Base-by-base conservation (phyloP, 2,113 vertebrate genomes). In the Mustela lutreola region DNA sequence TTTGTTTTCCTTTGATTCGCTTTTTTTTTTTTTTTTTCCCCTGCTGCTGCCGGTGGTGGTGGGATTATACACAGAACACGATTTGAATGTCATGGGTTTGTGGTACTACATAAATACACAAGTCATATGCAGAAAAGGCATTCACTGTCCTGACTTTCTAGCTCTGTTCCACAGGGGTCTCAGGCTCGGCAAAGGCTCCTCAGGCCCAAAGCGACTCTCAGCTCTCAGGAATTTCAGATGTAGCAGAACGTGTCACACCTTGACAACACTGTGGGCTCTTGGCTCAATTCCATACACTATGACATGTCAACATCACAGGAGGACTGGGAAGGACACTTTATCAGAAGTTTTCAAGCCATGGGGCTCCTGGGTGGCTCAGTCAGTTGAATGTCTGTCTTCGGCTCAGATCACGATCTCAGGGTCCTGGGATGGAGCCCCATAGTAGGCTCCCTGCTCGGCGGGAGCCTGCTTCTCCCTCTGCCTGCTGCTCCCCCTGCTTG, bases 231-330 rank as follows among this genome's bases (percentile, higher is more conserved):
- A 11, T 36, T 6, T 53, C 60, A 73, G 45, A 18, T 1, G 1
- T 48, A 5, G 4, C 0, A n/a, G n/a, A 28, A 1, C 3, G 5
- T 11, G 58, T 48, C 88, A 26, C 22, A 3, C 63, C 78, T 21
- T 11, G 36, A 36, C 7, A 10, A 78, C 71, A 33, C 42, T 2
- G 9, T 42, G 42, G 86, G 75, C 33, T 42, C 82, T 75, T 1
- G 36, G 45, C 63, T 26, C 39, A 9, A 0, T 39, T 12, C 58
- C 39, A 33, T 24, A 50, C 45, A 16, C 39, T 14, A 24, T 21
- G 1, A 11, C 9, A 11, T 10, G 14, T 42, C 1, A 62, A 7
- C 7, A 7, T 60, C 4, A 2, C 1, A 81, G 1, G 6, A 3
- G 26, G 18, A 1, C 45, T 5, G 42, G 22, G 36, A 31, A 56